phyloP scores from a whole-genome alignment of 2,113 vertebrate species.

The Eulemur rufifrons region DNA sequence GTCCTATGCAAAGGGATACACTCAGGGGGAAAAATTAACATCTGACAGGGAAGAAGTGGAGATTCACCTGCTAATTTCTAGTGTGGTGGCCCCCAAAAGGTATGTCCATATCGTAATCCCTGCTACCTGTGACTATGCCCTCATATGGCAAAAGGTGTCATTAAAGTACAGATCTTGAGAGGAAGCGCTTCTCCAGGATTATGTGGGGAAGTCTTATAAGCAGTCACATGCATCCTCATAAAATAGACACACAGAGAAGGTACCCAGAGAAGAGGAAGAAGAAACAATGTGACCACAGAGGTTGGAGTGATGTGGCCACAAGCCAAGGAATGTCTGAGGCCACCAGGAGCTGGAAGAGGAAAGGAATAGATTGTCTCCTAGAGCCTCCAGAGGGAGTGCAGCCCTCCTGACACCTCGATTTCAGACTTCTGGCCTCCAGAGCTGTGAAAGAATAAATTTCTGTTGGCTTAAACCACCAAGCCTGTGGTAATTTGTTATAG shows the following conservation, averaged over 20 bases:
- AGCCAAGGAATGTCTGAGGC: neutral
- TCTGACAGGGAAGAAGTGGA: neutral
- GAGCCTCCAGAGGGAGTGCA: neutral
- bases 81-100: neutral
- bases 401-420: neutral
- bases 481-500: neutral
- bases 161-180: neutral
- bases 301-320: neutral
- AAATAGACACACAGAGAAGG: neutral
- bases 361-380: neutral
- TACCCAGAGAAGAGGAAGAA: neutral
- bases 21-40: neutral
- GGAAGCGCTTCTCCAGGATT: neutral
- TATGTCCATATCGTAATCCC: neutral
- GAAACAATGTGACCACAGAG: neutral
- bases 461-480: neutral
- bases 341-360: neutral
- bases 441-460: neutral
- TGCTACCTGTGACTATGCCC: neutral
- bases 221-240: neutral
- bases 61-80: neutral
- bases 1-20: neutral
- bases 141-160: neutral
- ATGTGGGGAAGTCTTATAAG: neutral
- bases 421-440: neutral